phyloP scores from a whole-genome alignment of 2,888 invertebrate genomes.

The Pteria penguin region DNA sequence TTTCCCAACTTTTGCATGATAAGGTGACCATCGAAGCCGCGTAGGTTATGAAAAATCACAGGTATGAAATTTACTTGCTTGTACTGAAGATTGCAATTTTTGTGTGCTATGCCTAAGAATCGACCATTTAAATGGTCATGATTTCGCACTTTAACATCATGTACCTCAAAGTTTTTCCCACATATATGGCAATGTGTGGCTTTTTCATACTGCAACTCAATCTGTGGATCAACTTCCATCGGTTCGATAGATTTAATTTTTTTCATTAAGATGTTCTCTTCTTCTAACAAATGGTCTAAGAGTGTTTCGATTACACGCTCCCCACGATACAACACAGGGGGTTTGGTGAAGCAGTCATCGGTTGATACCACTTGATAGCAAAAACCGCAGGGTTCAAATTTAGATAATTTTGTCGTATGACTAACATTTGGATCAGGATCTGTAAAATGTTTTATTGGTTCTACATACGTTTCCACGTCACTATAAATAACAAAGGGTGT shows the following conservation, averaged over 20 bases:
- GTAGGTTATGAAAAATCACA: slow-evolving; percentile 34
- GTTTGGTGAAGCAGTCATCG: slow-evolving; percentile 38
- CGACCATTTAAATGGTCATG: slow-evolving; percentile 24
- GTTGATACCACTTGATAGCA: slow-evolving; percentile 42
- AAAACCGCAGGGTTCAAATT: slow-evolving; percentile 34
- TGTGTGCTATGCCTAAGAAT: slow-evolving; percentile 23
- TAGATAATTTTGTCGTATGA: slow-evolving; percentile 13
- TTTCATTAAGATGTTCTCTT: slow-evolving; percentile 33
- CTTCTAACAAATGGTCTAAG: slow-evolving; percentile 35
- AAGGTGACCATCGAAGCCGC: slow-evolving; percentile 28
- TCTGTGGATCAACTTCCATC: slow-evolving; percentile 20
- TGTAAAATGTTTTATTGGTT: slow-evolving; percentile 8
- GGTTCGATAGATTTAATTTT: slow-evolving; percentile 34
- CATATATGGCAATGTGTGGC: slow-evolving; percentile 34
- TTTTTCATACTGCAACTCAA: slow-evolving; percentile 5
- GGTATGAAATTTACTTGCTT: slow-evolving; percentile 27
- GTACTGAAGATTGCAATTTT: slow-evolving; percentile 21
- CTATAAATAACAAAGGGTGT: background rate
- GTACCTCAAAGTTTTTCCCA: slow-evolving; percentile 11
- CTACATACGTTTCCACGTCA: slow-evolving; percentile 38
- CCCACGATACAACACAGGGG: slow-evolving; percentile 36
- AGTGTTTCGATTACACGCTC: slow-evolving; percentile 23
- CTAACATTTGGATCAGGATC: slow-evolving; percentile 2
- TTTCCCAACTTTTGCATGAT: slow-evolving; percentile 18
- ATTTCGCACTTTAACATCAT: slow-evolving; percentile 22